Conservation (phyloP, 2,888 invertebrate genomes). For the Pherbina coryleti region DNA sequence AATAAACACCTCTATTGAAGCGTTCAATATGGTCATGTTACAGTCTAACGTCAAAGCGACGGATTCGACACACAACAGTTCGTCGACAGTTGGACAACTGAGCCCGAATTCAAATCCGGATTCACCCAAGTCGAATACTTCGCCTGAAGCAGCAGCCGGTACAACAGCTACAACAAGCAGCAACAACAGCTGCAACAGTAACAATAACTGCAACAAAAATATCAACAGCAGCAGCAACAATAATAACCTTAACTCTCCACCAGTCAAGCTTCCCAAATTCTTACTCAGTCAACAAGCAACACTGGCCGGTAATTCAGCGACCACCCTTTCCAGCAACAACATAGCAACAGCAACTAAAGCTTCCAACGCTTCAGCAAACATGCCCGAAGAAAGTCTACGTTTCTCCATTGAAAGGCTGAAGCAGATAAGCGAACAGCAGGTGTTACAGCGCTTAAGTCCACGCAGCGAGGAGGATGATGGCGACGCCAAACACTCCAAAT, state of each 20-base stretch:
- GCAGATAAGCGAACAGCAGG: slow-evolving; percentile 64
- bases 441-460: slow-evolving; percentile 66
- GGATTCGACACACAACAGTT: slow-evolving; percentile 48
- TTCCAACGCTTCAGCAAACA: slow-evolving; percentile 24
- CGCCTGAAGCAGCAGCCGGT: slow-evolving; percentile 56
- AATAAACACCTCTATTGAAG: too few relatives aligned
- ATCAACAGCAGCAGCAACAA: slow-evolving; percentile 37
- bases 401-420: slow-evolving; percentile 68
- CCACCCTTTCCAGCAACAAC: slow-evolving; percentile 34
- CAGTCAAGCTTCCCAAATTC: slow-evolving; percentile 60
- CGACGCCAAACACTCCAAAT: slow-evolving; percentile 33
- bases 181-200: slow-evolving; percentile 23
- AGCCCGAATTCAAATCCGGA: slow-evolving; percentile 68
- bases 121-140: slow-evolving; percentile 68
- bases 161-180: slow-evolving; percentile 37
- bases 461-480: slow-evolving; percentile 47
- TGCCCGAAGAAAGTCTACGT: slow-evolving; percentile 57
- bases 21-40: slow-evolving; percentile 68
- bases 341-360: not conserved
- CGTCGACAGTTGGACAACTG: slow-evolving; percentile 59
- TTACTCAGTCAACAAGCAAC: slow-evolving; percentile 53
- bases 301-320: slow-evolving; percentile 28
- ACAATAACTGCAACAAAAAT: slow-evolving; percentile 41
- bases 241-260: slow-evolving; percentile 47
- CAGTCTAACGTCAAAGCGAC: slow-evolving; percentile 64